Conservation (phyloP, 2,797 vertebrate genomes). For the Orestias chungarensis region DNA sequence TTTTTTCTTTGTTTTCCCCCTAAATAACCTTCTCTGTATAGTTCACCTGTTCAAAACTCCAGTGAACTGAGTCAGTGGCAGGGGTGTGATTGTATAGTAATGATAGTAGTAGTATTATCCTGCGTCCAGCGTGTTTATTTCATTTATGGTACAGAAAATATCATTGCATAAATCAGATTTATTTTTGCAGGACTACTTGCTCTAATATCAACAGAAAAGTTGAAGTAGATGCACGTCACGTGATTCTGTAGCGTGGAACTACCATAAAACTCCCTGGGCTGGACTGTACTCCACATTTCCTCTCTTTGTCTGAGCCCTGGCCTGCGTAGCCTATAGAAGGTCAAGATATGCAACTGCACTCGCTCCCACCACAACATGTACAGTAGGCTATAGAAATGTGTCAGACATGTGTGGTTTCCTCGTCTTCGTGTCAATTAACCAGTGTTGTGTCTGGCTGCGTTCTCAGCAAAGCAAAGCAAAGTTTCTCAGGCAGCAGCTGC, state of each 20-base stretch:
- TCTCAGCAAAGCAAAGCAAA: slow-evolving; percentile 39
- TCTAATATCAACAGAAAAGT: neutral
- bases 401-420: slow-evolving; percentile 61
- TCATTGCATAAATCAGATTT: too few species aligned
- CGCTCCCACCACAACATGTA: slow-evolving; percentile 39
- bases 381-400: slow-evolving; percentile 55
- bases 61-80: neutral
- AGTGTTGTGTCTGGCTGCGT: slow-evolving; percentile 66
- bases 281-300: slow-evolving; percentile 34
- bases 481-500: slow-evolving; percentile 68
- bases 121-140: neutral
- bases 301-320: slow-evolving; percentile 11
- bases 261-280: neutral
- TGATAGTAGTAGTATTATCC: neutral
- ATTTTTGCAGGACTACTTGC: neutral
- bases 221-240: neutral
- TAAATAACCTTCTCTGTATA: neutral
- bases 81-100: neutral
- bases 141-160: too few species aligned
- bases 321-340: slow-evolving; percentile 22
- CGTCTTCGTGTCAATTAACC: slow-evolving; percentile 58
- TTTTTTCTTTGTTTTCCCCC: neutral
- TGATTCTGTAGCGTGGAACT: neutral
- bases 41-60: neutral
- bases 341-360: slow-evolving; percentile 39